Percentiles rank a stretch among this genome's conserved stretches.
Evolutionary conservation across 2,113 vertebrate species (phyloP).

Genomic region (Ctenodactylus gundi): DNA sequence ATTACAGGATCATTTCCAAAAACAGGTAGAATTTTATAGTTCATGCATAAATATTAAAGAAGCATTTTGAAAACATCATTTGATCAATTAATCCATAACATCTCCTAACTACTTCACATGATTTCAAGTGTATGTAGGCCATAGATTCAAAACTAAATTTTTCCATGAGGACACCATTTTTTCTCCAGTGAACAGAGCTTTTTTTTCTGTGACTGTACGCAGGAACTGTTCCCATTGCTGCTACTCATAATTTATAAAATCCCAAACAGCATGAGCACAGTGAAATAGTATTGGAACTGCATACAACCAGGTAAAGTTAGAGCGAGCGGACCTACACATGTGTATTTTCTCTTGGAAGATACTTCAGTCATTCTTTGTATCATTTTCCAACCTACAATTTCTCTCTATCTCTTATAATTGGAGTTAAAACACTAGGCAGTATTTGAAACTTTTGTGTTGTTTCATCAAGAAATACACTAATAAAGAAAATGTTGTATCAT

Average conservation of each 20-base stretch:
- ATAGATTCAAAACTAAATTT: neutral
- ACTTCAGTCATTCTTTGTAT: neutral
- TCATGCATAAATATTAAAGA: neutral
- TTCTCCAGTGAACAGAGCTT: neutral
- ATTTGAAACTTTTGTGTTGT: neutral
- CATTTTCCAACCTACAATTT: neutral
- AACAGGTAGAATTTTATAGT: neutral
- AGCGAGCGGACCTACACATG: neutral
- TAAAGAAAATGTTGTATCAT: neutral
- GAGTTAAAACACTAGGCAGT: neutral
- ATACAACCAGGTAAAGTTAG: neutral
- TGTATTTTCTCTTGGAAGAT: neutral
- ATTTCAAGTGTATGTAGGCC: neutral
- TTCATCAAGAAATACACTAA: neutral
- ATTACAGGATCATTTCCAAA: neutral
- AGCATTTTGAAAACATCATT: neutral
- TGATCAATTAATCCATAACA: neutral
- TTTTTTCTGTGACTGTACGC: neutral
- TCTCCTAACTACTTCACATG: neutral
- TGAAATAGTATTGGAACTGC: neutral
- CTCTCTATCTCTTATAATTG: neutral
- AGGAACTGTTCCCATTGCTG: neutral
- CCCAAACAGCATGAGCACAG: neutral
- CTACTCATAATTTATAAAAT: neutral
- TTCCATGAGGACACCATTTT: neutral